These are phyloP conservation scores for Rhizomys pruinosus DNA, from an alignment of 2,113 vertebrate genomes.

Conservation along the genomic window DNA sequence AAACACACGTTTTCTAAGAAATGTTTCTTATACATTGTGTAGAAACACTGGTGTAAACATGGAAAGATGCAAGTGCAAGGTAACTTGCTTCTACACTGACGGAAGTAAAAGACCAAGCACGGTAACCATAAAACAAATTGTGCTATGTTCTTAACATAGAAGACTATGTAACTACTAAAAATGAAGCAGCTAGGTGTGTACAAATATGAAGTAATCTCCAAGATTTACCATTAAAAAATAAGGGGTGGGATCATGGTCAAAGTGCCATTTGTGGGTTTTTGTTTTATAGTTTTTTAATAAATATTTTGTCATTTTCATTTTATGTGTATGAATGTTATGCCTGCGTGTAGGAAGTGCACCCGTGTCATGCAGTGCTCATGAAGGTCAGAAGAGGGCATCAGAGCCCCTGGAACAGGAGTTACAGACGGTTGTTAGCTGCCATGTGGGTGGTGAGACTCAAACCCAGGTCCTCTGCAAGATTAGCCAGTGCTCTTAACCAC, in stretches of 20 bases:
- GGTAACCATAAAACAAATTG: not conserved
- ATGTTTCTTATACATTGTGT: not conserved
- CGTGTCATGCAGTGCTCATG: not conserved
- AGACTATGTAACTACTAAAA: not conserved
- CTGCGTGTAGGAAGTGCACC: not conserved
- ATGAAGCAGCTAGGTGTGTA: not conserved
- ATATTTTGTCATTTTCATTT: not conserved
- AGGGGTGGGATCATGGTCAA: not conserved
- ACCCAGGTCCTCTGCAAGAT: not conserved
- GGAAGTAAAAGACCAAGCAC: not conserved
- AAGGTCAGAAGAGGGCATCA: not conserved
- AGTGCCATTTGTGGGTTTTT: not conserved
- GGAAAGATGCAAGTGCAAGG: not conserved
- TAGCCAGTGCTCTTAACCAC: not conserved
- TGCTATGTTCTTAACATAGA: not conserved
- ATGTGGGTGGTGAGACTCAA: not conserved
- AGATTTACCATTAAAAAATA: not conserved
- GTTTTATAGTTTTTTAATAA: not conserved
- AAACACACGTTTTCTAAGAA: not conserved
- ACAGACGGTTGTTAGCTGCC: not conserved
- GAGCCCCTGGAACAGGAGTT: not conserved
- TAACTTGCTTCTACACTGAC: not conserved
- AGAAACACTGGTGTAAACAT: not conserved
- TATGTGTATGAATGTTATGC: not conserved
- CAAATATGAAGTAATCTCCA: conserved; percentile 9